Evolutionary conservation across 1,140 invertebrate genomes (phyloP), one percentile per base, ranked within the genome.

Genomic region (Eumaeus atala): DNA sequence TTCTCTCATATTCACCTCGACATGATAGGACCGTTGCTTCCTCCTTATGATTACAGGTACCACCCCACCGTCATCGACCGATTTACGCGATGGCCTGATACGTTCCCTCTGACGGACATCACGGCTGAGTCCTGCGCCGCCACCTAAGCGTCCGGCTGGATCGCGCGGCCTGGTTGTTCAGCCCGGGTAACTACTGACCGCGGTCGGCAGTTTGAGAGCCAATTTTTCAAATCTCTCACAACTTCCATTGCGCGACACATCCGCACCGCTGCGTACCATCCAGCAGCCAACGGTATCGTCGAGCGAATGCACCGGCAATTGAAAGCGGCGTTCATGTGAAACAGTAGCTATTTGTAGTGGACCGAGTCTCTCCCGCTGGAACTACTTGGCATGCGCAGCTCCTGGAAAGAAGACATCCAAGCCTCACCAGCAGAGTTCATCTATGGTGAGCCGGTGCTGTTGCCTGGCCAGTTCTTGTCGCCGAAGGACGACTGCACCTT

Each of bases 251-350:
- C 56, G 28, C 48, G 59, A 51, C 65, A 71, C 42, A 38, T 53
- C 5, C 58, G 62, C 9, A 88, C 86, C 1, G 84, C 83, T 0
- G 67, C 77, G 12, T 84, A 84, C 37, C 80, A 87, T 40, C 80
- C 83, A 7, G 51, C 56, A 14, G 61, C 54, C 10, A 68, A 68
- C 21, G 66, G 59, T 9, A 9, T 48, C 3, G 28, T 65, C 9
- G 63, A 63, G 74, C 21, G 85, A 4, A 72, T 76, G 34, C 87
- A 89, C 51, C 57, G 86, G 1, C 59, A 60, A 16, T 33, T 66
- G 0, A 68, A 68, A 42, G 56, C 62, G 0, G 61, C 60, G 3
- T 12, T 85, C 11, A 72, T 53, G 36, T 83, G 74, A 14, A 66
- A 74, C 49, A 21, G 60, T 5, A 58, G 42, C 10, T 54, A 28